Percentiles rank a stretch among this genome's conserved stretches.
Conservation (phyloP, 2,113 vertebrate genomes). For the Bos javanicus region DNA sequence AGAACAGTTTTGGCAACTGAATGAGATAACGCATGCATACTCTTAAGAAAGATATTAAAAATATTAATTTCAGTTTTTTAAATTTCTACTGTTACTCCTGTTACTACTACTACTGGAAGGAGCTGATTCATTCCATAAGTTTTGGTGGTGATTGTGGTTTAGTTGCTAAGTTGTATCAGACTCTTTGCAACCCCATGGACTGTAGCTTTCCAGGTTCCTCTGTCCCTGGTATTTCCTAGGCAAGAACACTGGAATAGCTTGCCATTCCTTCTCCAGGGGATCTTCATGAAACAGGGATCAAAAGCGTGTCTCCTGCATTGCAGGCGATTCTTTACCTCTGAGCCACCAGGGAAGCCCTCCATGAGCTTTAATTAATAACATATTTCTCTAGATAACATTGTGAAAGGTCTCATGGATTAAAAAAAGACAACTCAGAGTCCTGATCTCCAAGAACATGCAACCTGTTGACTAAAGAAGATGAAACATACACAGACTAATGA, state of each 20-base stretch:
- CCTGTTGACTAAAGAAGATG: neutral
- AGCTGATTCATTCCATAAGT: neutral
- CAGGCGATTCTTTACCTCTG: neutral
- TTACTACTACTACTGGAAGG: neutral
- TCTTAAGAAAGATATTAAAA: neutral
- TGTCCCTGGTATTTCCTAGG: neutral
- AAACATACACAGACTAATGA: neutral
- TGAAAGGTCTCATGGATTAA: neutral
- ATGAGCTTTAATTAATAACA: neutral
- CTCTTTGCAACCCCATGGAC: neutral
- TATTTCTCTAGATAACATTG: neutral
- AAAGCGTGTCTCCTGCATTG: neutral
- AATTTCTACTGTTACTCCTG: neutral
- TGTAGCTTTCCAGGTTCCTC: neutral
- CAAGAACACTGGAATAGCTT: neutral
- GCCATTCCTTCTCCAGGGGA: neutral
- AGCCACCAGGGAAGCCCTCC: neutral
- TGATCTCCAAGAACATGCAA: neutral
- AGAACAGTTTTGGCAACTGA: neutral
- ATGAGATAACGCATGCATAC: neutral
- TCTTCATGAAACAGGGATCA: neutral
- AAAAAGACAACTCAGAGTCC: neutral
- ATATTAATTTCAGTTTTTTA: neutral
- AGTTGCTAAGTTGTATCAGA: neutral
- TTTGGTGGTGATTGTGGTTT: neutral